Evolutionary conservation across 2,113 vertebrate species (phyloP), one percentile per base, ranked within the genome.

Genomic region (Lucifuga dentata): DNA sequence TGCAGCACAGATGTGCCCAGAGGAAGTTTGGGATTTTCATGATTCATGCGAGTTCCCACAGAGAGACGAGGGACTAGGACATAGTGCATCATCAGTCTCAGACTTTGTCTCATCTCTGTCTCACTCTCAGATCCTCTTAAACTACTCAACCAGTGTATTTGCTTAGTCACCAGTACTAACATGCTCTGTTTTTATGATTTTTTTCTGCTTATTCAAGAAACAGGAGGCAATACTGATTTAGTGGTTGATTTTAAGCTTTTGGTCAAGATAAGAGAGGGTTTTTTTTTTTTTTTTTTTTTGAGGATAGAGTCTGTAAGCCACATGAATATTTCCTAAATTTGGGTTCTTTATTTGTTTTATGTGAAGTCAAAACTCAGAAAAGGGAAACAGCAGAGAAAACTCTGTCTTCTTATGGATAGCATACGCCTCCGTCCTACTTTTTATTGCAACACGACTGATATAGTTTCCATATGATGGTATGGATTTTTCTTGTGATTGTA

Each of bases 21-120:
- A 78, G 73, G 79, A 83, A 78, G 52, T 49, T 0, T 23, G 26
- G 56, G 76, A 64, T 84, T 84, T 74, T 55, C 67, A 10, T 58
- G 46, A 51, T 65, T 78, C 58, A 21, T 59, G 62, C 57, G 58
- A 49, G 60, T 61, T 69, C 33, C 49, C 9, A 23, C 73, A 62
- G 11, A 68, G 21, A 58, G 23, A 43, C 15, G 69, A 58, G 13
- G 41, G 13, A 55, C 53, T 33, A 35, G 26, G 16, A 51, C 45
- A 19, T 21, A 49, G 35, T 40, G 36, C 46, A 44, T 52, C 44
- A 11, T 1, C 44, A 20, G 23, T 16, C 35, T 61, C 50, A 15
- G n/a, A n/a, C n/a, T n/a, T n/a, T n/a, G n/a, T n/a, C n/a, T n/a
- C n/a, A n/a, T 29, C 26, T 29, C 26, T 29, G n/a, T 7, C 38